Conservation (phyloP, 2,113 vertebrate species). For the Oncorhynchus keta region DNA sequence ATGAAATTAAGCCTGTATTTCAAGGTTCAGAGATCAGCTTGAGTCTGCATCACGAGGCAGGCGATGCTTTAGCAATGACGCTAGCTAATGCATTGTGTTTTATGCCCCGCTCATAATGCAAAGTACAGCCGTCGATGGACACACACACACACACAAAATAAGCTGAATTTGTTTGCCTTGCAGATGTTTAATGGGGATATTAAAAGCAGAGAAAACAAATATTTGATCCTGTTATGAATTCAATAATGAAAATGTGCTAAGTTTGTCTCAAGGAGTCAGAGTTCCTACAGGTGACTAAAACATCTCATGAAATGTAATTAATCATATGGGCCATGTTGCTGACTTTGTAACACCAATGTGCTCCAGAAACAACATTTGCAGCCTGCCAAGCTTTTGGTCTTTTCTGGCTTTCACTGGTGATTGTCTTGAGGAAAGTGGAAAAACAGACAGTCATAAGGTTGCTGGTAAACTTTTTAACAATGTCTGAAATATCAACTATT, state of each 20-base stretch:
- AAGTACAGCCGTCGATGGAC: background rate
- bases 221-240: constrained; percentile 38
- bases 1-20: no score
- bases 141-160: background rate
- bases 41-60: no score
- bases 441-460: background rate
- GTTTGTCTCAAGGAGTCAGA: constrained; percentile 19
- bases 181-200: constrained; percentile 47
- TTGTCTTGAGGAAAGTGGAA: background rate
- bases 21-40: no score
- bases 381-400: background rate
- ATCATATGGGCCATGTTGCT: constrained; percentile 20
- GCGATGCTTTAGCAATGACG: no score
- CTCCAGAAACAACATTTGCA: background rate
- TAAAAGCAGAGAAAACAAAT: constrained; percentile 34
- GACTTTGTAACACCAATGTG: background rate
- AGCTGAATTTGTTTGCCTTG: constrained; percentile 16
- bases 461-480: background rate
- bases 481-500: no score
- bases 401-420: background rate
- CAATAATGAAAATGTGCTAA: constrained; percentile 52
- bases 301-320: constrained; percentile 32
- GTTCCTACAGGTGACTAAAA: constrained; percentile 5
- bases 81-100: background rate
- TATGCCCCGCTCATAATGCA: no score